Percentiles rank a stretch among this genome's conserved stretches.
These are phyloP conservation scores for Alligator mississippiensis DNA, from an alignment of 2,113 vertebrate species.

Conservation along the genomic window DNA sequence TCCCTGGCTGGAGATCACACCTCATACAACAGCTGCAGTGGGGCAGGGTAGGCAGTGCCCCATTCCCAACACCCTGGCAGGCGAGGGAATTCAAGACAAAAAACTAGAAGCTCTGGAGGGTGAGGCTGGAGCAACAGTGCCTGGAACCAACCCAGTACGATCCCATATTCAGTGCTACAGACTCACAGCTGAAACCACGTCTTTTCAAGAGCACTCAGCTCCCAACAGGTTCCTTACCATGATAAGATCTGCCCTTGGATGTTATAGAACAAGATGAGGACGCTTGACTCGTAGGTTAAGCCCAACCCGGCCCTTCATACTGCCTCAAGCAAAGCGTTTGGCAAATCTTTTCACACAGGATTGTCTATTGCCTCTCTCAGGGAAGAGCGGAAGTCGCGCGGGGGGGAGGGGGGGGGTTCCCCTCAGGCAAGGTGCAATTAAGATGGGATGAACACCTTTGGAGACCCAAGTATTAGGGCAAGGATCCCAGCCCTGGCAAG, in stretches of 20 bases:
- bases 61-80: background rate
- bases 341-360: too few species aligned
- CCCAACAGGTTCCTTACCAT: background rate
- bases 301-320: background rate
- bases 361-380: too few species aligned
- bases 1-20: background rate
- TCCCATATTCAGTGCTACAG: too few species aligned
- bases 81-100: background rate
- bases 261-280: background rate
- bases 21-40: background rate
- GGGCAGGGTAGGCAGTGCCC: background rate
- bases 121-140: too few species aligned
- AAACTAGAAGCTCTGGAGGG: too few species aligned
- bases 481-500: too few species aligned
- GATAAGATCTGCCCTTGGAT: background rate
- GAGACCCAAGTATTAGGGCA: too few species aligned
- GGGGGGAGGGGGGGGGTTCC: too few species aligned
- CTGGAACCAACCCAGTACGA: too few species aligned
- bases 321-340: background rate
- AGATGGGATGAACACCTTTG: too few species aligned
- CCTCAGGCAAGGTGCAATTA: too few species aligned
- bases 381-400: background rate
- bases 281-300: too few species aligned
- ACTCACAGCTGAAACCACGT: background rate
- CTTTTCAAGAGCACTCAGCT: background rate